phyloP scores from a whole-genome alignment of 1,140 invertebrate species.

The Hypothenemus hampei region DNA sequence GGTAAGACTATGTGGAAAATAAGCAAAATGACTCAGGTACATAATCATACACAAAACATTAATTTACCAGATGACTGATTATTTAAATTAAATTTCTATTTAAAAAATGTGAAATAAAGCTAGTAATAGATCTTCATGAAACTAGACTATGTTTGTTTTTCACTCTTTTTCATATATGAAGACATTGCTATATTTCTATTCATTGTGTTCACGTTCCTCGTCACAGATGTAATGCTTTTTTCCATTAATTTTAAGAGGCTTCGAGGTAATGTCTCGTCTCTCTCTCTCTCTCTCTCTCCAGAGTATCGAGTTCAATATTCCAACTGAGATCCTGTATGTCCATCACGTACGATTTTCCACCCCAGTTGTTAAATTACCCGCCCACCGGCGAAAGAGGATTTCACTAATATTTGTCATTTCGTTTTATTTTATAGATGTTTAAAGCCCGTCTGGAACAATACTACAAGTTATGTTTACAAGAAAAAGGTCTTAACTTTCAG shows the following conservation, averaged over 20 bases:
- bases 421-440: constrained; percentile 15
- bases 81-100: no score
- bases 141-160: no score
- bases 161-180: no score
- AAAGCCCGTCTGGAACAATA: constrained; percentile 4
- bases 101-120: no score
- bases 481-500: constrained; percentile 1
- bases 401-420: constrained; percentile 22
- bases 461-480: not conserved
- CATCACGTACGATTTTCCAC: constrained; percentile 19
- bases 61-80: no score
- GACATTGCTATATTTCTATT: not conserved
- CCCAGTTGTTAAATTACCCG: constrained; percentile 19
- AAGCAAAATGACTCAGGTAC: no score
- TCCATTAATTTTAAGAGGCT: constrained; percentile 14
- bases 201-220: constrained; percentile 8
- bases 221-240: constrained; percentile 9
- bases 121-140: no score
- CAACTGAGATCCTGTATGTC: constrained; percentile 4
- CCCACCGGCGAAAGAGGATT: constrained; percentile 8
- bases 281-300: no score
- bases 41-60: no score
- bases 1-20: no score
- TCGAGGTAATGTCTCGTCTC: constrained; percentile 8
- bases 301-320: constrained; percentile 21